Conservation (phyloP, 35 echinoderm and acorn worm species). For the Ophioderma brevispina region DNA sequence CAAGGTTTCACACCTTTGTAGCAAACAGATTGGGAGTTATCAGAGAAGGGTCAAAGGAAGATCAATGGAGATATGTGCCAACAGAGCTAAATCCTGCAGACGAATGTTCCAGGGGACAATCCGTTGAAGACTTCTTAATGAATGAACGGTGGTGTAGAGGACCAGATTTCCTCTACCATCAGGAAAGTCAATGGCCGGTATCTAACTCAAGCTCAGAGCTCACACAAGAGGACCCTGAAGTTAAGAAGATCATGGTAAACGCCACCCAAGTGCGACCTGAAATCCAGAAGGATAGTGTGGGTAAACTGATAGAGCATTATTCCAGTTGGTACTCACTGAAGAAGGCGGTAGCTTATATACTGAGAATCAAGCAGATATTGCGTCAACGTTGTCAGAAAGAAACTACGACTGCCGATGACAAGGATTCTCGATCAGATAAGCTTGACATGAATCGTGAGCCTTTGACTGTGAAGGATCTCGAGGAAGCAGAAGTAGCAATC, state of each 20-base stretch:
- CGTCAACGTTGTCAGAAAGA: too few relatives aligned
- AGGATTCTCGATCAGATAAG: too few relatives aligned
- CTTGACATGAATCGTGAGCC: too few relatives aligned
- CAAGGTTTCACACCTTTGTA: conserved; percentile 37
- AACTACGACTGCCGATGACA: too few relatives aligned
- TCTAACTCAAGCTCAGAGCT: neutral
- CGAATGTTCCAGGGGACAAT: conserved; percentile 18
- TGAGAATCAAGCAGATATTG: too few relatives aligned
- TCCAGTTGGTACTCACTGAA: too few relatives aligned
- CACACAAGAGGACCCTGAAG: too few relatives aligned
- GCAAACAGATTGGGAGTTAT: conserved; percentile 46
- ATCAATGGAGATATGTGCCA: conserved; percentile 28
- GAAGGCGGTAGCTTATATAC: too few relatives aligned
- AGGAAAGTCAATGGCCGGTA: conserved; percentile 37
- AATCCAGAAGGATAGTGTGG: too few relatives aligned
- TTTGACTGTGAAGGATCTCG: conserved; percentile 9
- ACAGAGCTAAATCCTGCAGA: conserved; percentile 39
- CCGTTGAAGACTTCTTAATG: conserved; percentile 13
- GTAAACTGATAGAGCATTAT: too few relatives aligned
- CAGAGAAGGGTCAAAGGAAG: conserved; percentile 1
- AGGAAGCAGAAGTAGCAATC: conserved; percentile 8
- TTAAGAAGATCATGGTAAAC: too few relatives aligned
- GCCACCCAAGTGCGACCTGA: too few relatives aligned
- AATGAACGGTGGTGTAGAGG: conserved; percentile 12
- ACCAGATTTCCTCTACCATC: conserved; percentile 32